Evolutionary conservation across 2,888 invertebrate genomes (phyloP), one percentile per base, ranked within the genome.

Genomic region (Herminia tarsipennalis): DNA sequence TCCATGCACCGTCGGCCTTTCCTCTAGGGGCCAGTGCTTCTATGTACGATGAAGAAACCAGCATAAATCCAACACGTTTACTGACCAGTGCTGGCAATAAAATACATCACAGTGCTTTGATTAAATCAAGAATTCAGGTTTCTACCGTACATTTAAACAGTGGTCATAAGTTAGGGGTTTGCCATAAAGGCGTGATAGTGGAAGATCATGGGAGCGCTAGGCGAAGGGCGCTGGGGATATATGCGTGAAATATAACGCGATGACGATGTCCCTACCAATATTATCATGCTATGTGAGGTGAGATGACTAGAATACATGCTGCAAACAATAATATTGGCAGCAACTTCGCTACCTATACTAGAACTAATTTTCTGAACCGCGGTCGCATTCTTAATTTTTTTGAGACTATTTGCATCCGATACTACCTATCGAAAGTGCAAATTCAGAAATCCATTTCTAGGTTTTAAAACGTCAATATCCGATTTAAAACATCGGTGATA

Each of bases 161-260:
- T 73, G 74, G 60, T 64, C 74, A 54, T 59, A 62, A 71, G 70
- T 59, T 63, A 74, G 76, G 80, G 81, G 58, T 74, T 77, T 75
- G 84, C 88, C 88, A 63, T 83, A 76, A 53, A 70, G 86, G 86
- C 82, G 78, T 83, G 83, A 79, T 77, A 82, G 79, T 86, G 84
- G 86, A 87, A 88, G 87, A 88, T 84, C 82, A 78, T 81, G 82
- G 77, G 81, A 78, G 85, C 84, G 84, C 87, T 76, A 83, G 81
- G 80, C 80, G 76, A 85, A 83, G 83, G 81, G 83, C 87, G 86
- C 85, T 71, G 62, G 76, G 80, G 70, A 70, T 60, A 70, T 60
- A 81, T 69, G 78, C 75, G 71, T 75, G 74, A 74, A 74, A 63
- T 41, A 41, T 50, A 59, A 63, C 55, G 55, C 56, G 54, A 62